Evolutionary conservation across 1,140 invertebrate species (phyloP).

Genomic region (Platyscapa corneri): DNA sequence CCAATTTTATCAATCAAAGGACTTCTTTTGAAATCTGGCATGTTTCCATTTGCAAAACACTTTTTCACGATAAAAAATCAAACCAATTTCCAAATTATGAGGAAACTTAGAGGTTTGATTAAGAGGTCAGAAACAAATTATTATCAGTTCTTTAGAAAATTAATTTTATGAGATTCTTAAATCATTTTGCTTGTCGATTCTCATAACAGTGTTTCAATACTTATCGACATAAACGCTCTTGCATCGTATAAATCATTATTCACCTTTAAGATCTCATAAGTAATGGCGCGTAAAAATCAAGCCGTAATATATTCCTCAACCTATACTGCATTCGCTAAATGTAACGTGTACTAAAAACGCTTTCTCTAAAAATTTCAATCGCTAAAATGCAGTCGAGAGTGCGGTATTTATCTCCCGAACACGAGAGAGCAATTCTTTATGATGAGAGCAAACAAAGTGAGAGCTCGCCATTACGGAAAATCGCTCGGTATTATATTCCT

Average conservation of each 20-base stretch:
- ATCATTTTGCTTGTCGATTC: slow-evolving; percentile 33
- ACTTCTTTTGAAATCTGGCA: no score
- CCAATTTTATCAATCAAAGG: neutral
- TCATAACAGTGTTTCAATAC: slow-evolving; percentile 26
- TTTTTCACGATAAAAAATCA: neutral
- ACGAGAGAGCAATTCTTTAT: slow-evolving; percentile 41
- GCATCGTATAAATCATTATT: slow-evolving; percentile 41
- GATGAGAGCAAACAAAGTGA: slow-evolving; percentile 44
- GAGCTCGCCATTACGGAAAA: slow-evolving; percentile 20
- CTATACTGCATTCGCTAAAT: slow-evolving; percentile 7
- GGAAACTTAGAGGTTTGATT: neutral
- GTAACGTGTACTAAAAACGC: slow-evolving; percentile 16
- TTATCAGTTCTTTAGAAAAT: slow-evolving; percentile 36
- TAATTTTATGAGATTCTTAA: slow-evolving; percentile 37
- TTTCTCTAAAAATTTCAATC: slow-evolving; percentile 47
- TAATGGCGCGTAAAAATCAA: slow-evolving; percentile 49
- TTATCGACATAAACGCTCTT: slow-evolving; percentile 41
- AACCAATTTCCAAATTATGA: neutral
- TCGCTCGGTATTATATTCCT: slow-evolving; percentile 26
- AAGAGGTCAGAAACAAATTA: slow-evolving; percentile 32
- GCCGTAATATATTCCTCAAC: slow-evolving; percentile 11
- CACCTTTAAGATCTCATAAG: slow-evolving; percentile 33
- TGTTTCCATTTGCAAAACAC: no score
- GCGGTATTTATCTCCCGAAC: slow-evolving; percentile 16
- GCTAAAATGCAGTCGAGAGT: slow-evolving; percentile 10